Evolutionary conservation across 2,113 vertebrate genomes (phyloP), one percentile per base, ranked within the genome.

Genomic region (Vulpes vulpes): DNA sequence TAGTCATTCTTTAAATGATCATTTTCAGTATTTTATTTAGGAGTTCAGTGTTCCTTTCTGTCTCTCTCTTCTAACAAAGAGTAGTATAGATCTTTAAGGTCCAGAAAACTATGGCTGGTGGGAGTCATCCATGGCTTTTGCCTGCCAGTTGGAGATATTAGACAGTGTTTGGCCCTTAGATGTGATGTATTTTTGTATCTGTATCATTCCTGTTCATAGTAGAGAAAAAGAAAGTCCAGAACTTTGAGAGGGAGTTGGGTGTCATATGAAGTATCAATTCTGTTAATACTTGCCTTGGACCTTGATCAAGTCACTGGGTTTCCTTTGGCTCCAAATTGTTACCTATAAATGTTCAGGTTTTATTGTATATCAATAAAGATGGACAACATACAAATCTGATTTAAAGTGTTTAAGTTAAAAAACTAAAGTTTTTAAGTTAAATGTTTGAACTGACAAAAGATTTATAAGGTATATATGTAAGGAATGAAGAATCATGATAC

Each of bases 351-450:
- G 16, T 64, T 11, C n/a, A 73, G 23, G 25, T 83, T 65, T 95
- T 80, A 65, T 85, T 90, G 20, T 80, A 4, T 73, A 49, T 62
- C 27, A 71, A 5, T 92, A 92, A 92, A 88, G 20, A 84, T 12
- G 57, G 2, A 69, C 4, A 92, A 43, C n/a, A 79, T 8, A 60
- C 32, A 81, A 60, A 32, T 95, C 30, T 89, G n/a, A 92, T 32
- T 83, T 96, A 81, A 71, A 12, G 3, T 64, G 83, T 82, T 93
- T 57, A 87, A 81, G 53, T 69, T 79, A 64, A 73, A 79, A 38
- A 38, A 38, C 3, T 96, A 81, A 71, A 12, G 3, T 64, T 89
- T 82, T 93, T 57, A 87, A 81, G 53, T 69, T 79, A 64, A 73
- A 79, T 35, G 16, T 57, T 43, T 43, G 71, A 62, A 67, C 32